Evolutionary conservation across 2,888 invertebrate genomes (phyloP).

Genomic region (Mimumesa dahlbomi): DNA sequence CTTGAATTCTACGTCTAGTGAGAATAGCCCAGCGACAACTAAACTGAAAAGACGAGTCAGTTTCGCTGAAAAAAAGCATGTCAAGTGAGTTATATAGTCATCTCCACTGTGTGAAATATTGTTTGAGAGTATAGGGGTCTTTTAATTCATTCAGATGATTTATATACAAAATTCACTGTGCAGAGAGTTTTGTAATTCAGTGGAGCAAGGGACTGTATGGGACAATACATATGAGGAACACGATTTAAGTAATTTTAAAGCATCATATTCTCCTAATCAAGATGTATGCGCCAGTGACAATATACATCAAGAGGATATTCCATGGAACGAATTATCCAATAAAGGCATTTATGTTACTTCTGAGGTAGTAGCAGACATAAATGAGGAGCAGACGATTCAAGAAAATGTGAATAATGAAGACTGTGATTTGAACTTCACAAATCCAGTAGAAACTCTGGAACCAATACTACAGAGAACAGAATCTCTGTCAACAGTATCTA

Average conservation of each 20-base stretch:
- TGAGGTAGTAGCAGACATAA: not conserved
- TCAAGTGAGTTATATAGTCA: slow-evolving; percentile 67
- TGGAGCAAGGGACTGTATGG: slow-evolving; percentile 75
- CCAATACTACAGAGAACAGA: too few relatives aligned
- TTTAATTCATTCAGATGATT: slow-evolving; percentile 58
- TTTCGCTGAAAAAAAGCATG: slow-evolving; percentile 76
- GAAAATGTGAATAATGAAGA: not conserved
- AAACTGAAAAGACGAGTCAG: slow-evolving; percentile 74
- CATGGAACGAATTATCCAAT: not conserved
- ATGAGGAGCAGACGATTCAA: not conserved
- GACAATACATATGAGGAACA: slow-evolving; percentile 75
- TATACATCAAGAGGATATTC: slow-evolving; percentile 4
- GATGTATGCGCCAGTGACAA: not conserved
- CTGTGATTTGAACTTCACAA: not conserved
- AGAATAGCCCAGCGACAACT: slow-evolving; percentile 59
- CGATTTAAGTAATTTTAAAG: slow-evolving; percentile 65
- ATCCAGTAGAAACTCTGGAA: not conserved
- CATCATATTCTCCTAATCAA: not conserved
- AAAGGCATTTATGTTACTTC: not conserved
- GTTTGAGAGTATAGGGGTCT: too few relatives aligned
- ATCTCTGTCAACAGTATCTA: not conserved
- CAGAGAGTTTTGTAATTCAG: slow-evolving; percentile 74
- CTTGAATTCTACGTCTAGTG: slow-evolving; percentile 57
- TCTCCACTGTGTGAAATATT: not conserved
- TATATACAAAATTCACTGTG: slow-evolving; percentile 17